These are phyloP conservation scores for Tanypteryx hageni DNA, from an alignment of 2,888 invertebrate genomes.

Conservation along the genomic window DNA sequence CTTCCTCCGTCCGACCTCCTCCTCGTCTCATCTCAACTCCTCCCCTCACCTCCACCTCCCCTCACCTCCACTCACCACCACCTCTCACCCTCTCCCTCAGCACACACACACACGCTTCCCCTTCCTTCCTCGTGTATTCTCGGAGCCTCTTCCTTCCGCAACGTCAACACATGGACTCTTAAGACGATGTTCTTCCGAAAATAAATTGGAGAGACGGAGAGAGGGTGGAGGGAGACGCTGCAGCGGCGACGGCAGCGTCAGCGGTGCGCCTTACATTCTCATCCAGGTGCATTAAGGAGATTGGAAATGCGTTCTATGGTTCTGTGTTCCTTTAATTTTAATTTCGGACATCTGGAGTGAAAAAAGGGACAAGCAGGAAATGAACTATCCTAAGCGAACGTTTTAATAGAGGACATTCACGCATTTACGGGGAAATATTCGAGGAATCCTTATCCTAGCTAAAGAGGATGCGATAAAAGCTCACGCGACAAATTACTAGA, in stretches of 20 bases:
- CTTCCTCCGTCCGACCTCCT: too few relatives aligned
- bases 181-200: conserved; percentile 35
- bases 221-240: not conserved
- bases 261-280: not conserved
- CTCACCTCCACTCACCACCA: too few relatives aligned
- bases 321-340: not conserved
- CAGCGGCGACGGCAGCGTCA: not conserved
- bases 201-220: conserved; percentile 2
- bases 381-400: not conserved
- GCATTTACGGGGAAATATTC: not conserved
- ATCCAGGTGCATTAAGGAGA: conserved; percentile 24
- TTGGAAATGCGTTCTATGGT: not conserved
- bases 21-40: too few relatives aligned
- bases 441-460: not conserved
- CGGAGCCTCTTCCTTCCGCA: conserved; percentile 6
- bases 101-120: too few relatives aligned
- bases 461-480: not conserved
- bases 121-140: conserved; percentile 6
- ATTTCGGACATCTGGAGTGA: not conserved
- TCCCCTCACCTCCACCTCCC: too few relatives aligned
- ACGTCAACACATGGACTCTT: conserved; percentile 32
- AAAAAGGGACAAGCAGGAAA: not conserved
- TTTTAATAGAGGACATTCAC: not conserved
- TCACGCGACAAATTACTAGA: too few relatives aligned
- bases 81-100: too few relatives aligned